Evolutionary conservation across 2,888 invertebrate genomes (phyloP), one percentile per base, ranked within the genome.

Genomic region (Perizoma flavofasciatum): DNA sequence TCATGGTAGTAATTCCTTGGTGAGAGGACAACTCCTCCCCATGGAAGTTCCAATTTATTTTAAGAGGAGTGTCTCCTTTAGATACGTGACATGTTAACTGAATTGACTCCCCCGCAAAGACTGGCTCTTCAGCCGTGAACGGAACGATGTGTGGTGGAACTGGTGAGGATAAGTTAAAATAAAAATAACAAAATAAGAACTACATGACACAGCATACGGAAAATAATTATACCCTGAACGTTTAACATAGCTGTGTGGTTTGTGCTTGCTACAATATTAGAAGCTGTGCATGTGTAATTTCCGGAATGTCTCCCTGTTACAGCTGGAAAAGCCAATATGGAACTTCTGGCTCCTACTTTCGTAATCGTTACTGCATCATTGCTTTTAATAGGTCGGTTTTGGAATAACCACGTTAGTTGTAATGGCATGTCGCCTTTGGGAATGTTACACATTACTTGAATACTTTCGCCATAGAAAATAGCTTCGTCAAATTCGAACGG

Each of bases 41-140:
- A 82, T 96, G 95, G 82, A 96, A 95, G 75, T 93, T 94, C 97
- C 97, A 97, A 52, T 92, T 93, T 60, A 97, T 95, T 68, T 93
- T 93, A 61, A 97, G 92, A 51, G 96, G 96, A 65, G 92, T 83
- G 78, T 96, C 96, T 56, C 96, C 95, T 83, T 95, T 94, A 48
- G 93, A 93, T 66, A 94, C 93, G 69, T 94, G 92, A 86, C 95
- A 95, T 63, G 82, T 88, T 71, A 95, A 90, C 68, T 94, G 94
- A 65, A 94, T 93, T 70, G 94, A 93, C 77, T 95, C 95, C 55
- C 95, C 95, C 68, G 94, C 94, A 82, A 93, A 93, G 58, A 94
- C 90, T 64, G 94, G 93, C 80, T 94, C 94, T 80, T 93, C 93
- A 70, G 94, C 93, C 77, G 86, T 86, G 79, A 94, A 94, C 55